These are phyloP conservation scores for Corythornis cristatus DNA, from an alignment of 2,113 vertebrate species.

Conservation along the genomic window DNA sequence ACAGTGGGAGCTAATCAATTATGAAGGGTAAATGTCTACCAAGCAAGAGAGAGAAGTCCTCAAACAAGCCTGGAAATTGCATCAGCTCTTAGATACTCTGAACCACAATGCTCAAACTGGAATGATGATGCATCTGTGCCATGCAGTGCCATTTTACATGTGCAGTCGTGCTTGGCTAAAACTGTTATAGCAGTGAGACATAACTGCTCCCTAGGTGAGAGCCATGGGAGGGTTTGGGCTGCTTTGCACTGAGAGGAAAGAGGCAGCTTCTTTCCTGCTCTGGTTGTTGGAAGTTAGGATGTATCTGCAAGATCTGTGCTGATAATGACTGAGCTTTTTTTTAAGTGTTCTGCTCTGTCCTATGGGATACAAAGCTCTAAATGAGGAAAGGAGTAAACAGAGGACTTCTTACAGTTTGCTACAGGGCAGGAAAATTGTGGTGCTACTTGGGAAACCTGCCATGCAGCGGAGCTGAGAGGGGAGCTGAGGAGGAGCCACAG, in stretches of 20 bases:
- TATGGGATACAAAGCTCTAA: not conserved
- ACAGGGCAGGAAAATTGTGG: not conserved
- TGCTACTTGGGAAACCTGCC: not conserved
- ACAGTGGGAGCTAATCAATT: not conserved
- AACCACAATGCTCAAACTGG: not conserved
- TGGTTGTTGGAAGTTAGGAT: not conserved
- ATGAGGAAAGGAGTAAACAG: not conserved
- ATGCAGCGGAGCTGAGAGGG: not conserved
- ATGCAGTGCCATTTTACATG: not conserved
- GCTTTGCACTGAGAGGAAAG: not conserved
- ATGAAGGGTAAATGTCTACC: not conserved
- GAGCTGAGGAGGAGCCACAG: not conserved
- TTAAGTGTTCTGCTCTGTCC: not conserved
- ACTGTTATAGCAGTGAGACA: not conserved
- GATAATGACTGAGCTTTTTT: not conserved
- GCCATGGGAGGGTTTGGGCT: not conserved
- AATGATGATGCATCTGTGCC: not conserved
- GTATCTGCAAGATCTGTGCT: not conserved
- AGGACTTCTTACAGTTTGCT: not conserved
- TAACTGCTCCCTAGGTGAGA: not conserved
- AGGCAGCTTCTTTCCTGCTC: not conserved
- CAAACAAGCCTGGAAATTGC: not conserved
- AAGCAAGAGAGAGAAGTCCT: not conserved
- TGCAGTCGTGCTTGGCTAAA: not conserved
- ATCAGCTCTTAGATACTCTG: not conserved